These are phyloP conservation scores for Polypterus senegalus DNA, from an alignment of 2,113 vertebrate species.

Conservation along the genomic window DNA sequence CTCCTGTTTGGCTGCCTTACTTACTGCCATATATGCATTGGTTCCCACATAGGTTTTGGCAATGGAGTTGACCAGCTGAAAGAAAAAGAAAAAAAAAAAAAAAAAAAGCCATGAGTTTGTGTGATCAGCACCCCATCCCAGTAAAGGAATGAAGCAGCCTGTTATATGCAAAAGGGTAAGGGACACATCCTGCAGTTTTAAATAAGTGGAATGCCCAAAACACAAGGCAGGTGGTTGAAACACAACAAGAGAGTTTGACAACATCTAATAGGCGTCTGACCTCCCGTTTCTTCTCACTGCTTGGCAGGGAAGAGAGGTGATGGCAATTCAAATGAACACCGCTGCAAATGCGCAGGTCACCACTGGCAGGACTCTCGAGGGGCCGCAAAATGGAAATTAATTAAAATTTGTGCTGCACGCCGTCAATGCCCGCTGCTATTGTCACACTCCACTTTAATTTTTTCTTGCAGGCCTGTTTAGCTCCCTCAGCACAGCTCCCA, in stretches of 20 bases:
- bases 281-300: conserved; percentile 37
- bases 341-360: conserved; percentile 44
- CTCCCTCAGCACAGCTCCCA: conserved; percentile 63
- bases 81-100: conserved; percentile 37
- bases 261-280: conserved; percentile 30
- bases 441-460: conserved; percentile 76
- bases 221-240: conserved; percentile 14
- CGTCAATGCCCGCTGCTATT: conserved; percentile 77
- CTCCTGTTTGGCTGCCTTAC: conserved; percentile 39
- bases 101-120: not conserved
- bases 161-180: not conserved
- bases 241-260: conserved; percentile 40
- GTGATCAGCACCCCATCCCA: too few species aligned
- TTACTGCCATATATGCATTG: conserved; percentile 97
- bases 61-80: conserved; percentile 96
- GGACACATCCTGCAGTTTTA: not conserved
- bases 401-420: conserved; percentile 77
- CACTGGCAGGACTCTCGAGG: conserved; percentile 56
- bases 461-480: conserved; percentile 70
- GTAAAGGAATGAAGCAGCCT: not conserved
- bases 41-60: conserved; percentile 98
- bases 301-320: conserved; percentile 35
- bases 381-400: conserved; percentile 85
- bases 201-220: not conserved
- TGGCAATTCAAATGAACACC: conserved; percentile 42